Conservation (phyloP, 2,797 vertebrate genomes). For the Hypotaenidia philippensis region DNA sequence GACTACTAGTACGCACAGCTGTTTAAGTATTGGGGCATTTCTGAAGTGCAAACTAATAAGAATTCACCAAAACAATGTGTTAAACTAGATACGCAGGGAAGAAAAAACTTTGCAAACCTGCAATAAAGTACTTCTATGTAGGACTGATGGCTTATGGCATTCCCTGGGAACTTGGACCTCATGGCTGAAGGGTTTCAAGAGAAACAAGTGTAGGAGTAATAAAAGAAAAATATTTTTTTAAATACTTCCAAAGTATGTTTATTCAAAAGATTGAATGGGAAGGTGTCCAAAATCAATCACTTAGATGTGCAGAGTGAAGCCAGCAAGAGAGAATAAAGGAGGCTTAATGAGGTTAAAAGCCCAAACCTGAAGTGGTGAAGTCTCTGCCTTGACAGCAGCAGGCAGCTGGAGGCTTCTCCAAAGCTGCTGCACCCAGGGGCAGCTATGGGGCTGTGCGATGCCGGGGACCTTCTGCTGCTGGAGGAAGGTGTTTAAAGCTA, state of each 20-base stretch:
- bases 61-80: neutral
- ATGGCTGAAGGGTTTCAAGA: neutral
- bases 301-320: neutral
- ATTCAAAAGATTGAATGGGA: neutral
- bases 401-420: neutral
- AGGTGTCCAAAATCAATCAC: neutral
- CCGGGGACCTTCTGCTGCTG: neutral
- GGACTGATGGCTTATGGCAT: neutral
- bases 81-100: neutral
- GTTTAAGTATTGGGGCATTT: neutral
- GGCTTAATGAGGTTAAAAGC: neutral
- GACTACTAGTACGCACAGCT: neutral
- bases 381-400: neutral
- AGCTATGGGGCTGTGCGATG: accelerated
- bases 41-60: neutral
- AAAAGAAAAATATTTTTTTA: neutral
- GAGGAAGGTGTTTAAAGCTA: neutral
- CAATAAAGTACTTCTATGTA: neutral
- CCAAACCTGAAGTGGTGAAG: neutral
- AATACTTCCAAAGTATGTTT: neutral
- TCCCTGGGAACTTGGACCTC: neutral
- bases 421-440: accelerated
- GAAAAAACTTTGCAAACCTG: neutral
- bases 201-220: neutral
- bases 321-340: neutral